Base-by-base conservation (phyloP, 2,113 vertebrate species). In the Vanacampus margaritifer region DNA sequence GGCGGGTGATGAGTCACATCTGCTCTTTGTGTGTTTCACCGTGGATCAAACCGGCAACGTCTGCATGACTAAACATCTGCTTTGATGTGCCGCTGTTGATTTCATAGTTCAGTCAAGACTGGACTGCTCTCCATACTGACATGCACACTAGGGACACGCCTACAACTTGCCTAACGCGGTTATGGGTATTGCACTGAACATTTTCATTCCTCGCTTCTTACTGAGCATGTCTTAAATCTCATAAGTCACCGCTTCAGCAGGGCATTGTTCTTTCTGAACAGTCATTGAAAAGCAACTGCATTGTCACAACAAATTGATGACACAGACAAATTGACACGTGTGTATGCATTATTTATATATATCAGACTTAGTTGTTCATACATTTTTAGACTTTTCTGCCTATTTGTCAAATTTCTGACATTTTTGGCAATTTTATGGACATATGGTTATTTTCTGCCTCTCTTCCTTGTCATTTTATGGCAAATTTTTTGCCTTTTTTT, bases 121-220 rank as follows among this genome's bases (percentile, higher is more conserved):
- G 35, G 64, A 50, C 54, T 17, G 61, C 13, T 26, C 37, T 72
- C 28, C 69, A 62, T 32, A 9, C 64, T 56, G 73, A 69, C 45
- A 41, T 12, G 54, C 63, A 57, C 1, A 66, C 24, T n/a, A n/a
- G n/a, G 36, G 80, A 72, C 81, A 87, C 86, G 73, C 84, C 88
- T 74, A 71, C 62, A 65, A 68, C 65, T 85, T 82, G 69, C 16
- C 71, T 60, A 72, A 78, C 72, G 60, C 70, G 62, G 81, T n/a
- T 64, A 46, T 63, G 68, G 64, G 75, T 5, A 35, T 73, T 67
- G 69, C 71, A 75, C 73, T 41, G 11, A 41, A 68, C 23, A 0
- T 11, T 39, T 70, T 73, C 73, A 79, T 71, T 71, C 75, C 58
- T 77, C 63, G 57, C 67, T 67, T 64, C 36, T 77, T 78, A 77